phyloP scores from a whole-genome alignment of 2,888 invertebrate species.

The Lamellibrachia satsuma region DNA sequence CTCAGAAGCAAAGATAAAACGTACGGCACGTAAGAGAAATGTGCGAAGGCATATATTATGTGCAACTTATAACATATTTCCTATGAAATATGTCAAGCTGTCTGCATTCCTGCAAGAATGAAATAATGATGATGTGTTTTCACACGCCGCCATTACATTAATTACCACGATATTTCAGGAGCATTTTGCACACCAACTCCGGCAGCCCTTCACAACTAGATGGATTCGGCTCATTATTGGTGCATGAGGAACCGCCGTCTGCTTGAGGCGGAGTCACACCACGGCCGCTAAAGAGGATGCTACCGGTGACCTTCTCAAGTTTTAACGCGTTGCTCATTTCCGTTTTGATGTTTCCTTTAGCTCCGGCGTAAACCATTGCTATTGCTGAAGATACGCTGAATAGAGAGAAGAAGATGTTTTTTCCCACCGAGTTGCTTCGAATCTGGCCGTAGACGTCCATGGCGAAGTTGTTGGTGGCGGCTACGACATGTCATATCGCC shows the following conservation, averaged over 20 bases:
- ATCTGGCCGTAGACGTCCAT: conserved; percentile 8
- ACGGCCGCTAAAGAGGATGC: conserved; percentile 35
- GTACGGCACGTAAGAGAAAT: no score
- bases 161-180: not conserved
- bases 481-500: not conserved
- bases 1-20: no score
- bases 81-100: not conserved
- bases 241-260: not conserved
- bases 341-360: not conserved
- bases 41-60: no score
- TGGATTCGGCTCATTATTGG: not conserved
- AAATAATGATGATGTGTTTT: not conserved
- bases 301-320: conserved; percentile 29
- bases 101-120: not conserved
- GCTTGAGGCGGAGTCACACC: not conserved
- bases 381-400: not conserved
- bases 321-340: not conserved
- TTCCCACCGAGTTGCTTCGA: not conserved
- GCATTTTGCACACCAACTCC: not conserved
- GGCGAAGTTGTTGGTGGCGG: not conserved
- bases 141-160: not conserved
- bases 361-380: not conserved
- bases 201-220: not conserved
- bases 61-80: no score
- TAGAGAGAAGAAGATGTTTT: not conserved